Conservation (phyloP, 2,113 vertebrate genomes). For the Cervus canadensis region DNA sequence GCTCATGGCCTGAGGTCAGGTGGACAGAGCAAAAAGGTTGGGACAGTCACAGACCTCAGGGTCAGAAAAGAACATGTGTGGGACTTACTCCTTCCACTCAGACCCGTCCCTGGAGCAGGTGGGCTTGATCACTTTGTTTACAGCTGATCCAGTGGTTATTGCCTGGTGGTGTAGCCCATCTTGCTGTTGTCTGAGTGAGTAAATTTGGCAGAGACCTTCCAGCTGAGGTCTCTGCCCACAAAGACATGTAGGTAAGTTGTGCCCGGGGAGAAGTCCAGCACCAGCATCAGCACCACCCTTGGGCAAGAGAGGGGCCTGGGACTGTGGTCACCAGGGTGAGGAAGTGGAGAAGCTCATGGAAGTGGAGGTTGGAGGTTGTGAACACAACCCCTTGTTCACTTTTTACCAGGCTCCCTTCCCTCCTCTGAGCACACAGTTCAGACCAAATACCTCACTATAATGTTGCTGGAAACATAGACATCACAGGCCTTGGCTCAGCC, state of each 20-base stretch:
- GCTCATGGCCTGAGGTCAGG: not conserved
- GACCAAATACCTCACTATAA: accelerated
- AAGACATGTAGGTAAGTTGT: not conserved
- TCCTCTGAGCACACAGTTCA: not conserved
- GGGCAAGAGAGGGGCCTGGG: accelerated
- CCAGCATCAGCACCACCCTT: accelerated
- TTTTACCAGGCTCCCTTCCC: not conserved
- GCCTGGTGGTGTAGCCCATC: not conserved
- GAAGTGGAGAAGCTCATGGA: not conserved
- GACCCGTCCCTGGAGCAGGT: not conserved
- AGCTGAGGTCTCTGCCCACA: not conserved
- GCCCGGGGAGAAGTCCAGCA: not conserved
- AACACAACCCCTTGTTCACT: not conserved
- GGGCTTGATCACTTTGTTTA: not conserved
- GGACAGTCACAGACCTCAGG: not conserved
- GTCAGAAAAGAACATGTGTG: accelerated
- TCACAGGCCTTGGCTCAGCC: accelerated
- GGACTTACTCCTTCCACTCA: not conserved
- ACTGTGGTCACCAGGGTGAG: not conserved
- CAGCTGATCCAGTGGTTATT: not conserved
- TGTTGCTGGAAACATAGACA: not conserved
- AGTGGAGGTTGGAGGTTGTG: not conserved
- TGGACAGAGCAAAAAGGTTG: not conserved
- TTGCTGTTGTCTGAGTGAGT: not conserved
- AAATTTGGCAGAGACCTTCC: not conserved